Percentiles rank a stretch among this genome's conserved stretches.
Evolutionary conservation across 2,888 invertebrate species (phyloP).

Genomic region (Odontomyia ornata): DNA sequence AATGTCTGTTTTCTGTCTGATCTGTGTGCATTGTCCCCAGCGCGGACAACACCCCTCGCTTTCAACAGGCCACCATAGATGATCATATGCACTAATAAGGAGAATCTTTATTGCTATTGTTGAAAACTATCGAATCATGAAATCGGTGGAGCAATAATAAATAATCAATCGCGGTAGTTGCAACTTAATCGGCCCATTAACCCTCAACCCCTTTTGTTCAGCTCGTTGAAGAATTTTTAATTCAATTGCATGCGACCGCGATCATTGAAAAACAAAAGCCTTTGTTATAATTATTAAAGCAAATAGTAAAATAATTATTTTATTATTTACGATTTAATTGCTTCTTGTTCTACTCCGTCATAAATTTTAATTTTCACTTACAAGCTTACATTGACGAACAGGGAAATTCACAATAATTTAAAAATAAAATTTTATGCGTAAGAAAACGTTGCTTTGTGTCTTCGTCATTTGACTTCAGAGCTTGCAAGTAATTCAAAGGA

Average conservation of each 20-base stretch:
- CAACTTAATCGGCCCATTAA: slow-evolving; percentile 30
- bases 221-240: neutral
- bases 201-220: slow-evolving; percentile 20
- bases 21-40: neutral
- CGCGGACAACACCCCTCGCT: too few relatives aligned
- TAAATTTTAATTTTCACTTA: neutral
- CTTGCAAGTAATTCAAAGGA: neutral
- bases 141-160: slow-evolving; percentile 4
- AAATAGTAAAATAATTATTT: neutral
- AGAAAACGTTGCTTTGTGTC: neutral
- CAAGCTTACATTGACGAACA: neutral
- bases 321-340: neutral
- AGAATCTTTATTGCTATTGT: slow-evolving; percentile 19
- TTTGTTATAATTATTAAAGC: neutral
- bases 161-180: slow-evolving; percentile 16
- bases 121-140: slow-evolving; percentile 17
- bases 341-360: neutral
- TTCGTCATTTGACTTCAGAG: neutral
- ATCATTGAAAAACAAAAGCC: slow-evolving; percentile 5
- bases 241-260: neutral
- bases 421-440: neutral
- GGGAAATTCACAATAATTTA: neutral
- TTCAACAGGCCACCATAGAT: neutral
- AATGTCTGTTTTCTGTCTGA: neutral
- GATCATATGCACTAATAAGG: neutral